Base-by-base conservation (phyloP, 2,113 vertebrate species). In the Nansenia antarctica region DNA sequence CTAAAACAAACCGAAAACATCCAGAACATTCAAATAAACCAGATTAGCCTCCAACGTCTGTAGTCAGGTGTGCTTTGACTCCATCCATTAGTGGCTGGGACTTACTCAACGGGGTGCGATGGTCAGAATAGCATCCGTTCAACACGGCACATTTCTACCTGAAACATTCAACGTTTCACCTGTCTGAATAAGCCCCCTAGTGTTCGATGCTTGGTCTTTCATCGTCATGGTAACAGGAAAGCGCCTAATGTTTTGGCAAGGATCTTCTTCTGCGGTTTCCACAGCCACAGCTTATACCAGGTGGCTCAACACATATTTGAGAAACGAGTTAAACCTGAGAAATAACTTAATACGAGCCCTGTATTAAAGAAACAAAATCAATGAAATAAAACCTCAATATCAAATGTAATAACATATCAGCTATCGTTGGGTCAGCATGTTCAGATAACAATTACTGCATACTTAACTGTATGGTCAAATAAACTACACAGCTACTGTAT, bases 181-280 rank as follows among this genome's bases (percentile, higher is more conserved):
- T 42, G 26, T 3, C 57, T 37, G n/a, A 53, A 26, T 52, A 4
- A 18, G 18, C 18, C 49, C n/a, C 42, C 34, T 24, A 58, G 71
- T 45, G 68, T 65, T 47, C 22, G 47, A 57, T 37, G 52, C 65
- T 18, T 71, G 77, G 66, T 68, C 12, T 52, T 27, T 66, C 12
- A 7, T 53, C n/a, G 47, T 70, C 67, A 78, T 37, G 64, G 52
- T 67, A 78, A 89, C 78, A 54, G 68, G 59, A 75, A 82, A 86
- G 84, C 83, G 88, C 85, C 85, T 35, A 83, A 67, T 30, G 60
- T 54, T 89, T 92, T 90, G 90, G 91, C 90, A 91, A 77, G 55
- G 58, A 31, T 52, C 64, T 20, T 84, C 35, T 76, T 80, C 76
- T 82, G 72, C 76, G 64, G 79, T 83, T 78, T 66, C 18, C 37